These are phyloP conservation scores for Unio pictorum DNA, from an alignment of 2,888 invertebrate genomes.

Conservation along the genomic window DNA sequence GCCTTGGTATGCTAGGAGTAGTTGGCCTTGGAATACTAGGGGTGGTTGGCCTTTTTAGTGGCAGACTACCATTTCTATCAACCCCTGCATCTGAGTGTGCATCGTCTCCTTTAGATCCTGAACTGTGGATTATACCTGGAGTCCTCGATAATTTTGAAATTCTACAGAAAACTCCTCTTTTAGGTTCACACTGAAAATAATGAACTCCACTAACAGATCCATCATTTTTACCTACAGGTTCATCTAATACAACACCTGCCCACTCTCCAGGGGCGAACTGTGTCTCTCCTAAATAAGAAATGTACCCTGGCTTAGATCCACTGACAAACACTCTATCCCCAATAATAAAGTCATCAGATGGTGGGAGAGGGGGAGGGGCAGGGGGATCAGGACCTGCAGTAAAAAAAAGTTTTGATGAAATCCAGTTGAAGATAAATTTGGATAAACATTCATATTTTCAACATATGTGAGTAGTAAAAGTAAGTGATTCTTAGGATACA, in stretches of 20 bases:
- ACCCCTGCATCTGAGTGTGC: constrained; percentile 29
- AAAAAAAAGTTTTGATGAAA: constrained; percentile 7
- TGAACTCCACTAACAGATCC: constrained; percentile 69
- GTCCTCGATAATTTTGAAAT: constrained; percentile 81
- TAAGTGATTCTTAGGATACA: neutral
- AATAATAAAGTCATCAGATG: constrained; percentile 91
- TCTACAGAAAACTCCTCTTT: constrained; percentile 70
- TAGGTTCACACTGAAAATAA: constrained; percentile 71
- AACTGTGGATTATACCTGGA: constrained; percentile 39
- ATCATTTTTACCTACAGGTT: constrained; percentile 71
- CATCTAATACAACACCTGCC: constrained; percentile 71
- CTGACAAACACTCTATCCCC: constrained; percentile 89
- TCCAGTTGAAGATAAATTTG: neutral
- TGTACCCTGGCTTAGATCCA: constrained; percentile 69
- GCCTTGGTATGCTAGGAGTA: constrained; percentile 32
- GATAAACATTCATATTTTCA: neutral
- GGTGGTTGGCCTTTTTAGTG: constrained; percentile 26
- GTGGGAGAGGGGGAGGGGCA: constrained; percentile 24
- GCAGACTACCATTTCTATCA: constrained; percentile 24
- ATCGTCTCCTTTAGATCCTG: constrained; percentile 25
- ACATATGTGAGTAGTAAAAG: neutral
- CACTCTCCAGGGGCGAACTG: constrained; percentile 71
- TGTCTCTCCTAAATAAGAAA: constrained; percentile 71
- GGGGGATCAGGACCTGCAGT: constrained; percentile 57
- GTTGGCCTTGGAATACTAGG: constrained; percentile 30